Evolutionary conservation across 2,113 vertebrate genomes (phyloP), one percentile per base, ranked within the genome.

Genomic region (Mormoops blainvillei): DNA sequence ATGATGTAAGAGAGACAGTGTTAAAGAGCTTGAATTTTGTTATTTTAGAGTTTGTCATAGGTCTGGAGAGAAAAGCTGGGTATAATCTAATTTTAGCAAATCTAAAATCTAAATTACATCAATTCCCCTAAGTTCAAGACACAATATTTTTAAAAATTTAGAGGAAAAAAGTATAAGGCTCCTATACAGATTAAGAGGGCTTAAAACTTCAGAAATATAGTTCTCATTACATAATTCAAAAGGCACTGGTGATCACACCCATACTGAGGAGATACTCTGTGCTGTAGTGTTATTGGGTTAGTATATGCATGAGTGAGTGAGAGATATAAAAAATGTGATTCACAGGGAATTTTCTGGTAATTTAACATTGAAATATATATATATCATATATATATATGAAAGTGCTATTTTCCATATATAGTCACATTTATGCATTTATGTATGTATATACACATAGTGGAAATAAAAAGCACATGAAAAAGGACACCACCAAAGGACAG

Each of bases 71-170:
- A 91, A 94, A 97, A 24, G 5, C 52, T 85, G 67, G 67, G 43
- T 67, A 82, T 67, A 67, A 94, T 84, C 54, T 95, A 90, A 96
- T 96, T 94, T 95, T 80, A 87, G 70, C 63, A 77, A 84, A 84
- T 65, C 38, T 94, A 81, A 91, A 89, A 58, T 92, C 56, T 94
- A 95, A 94, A 56, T 82, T 91, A 80, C 38, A 88, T 84, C 43
- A 74, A 52, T 61, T 91, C 77, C 94, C 33, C 36, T 84, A 94
- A 92, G 83, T 92, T 91, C 78, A 87, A 83, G 36, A 83, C 90
- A 63, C 14, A 45, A 52, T 78, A 84, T 87, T 94, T 94, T 22
- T 16, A 86, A 90, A 94, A 80, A 14, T 48, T 91, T 52, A 89
- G n/a, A 77, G 65, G 19, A 74, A 95, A 86, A 89, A 87, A 22